Percentiles rank a stretch among this genome's conserved stretches.
Conservation (phyloP, 2,113 vertebrate genomes). For the Aspiorhynchus laticeps region DNA sequence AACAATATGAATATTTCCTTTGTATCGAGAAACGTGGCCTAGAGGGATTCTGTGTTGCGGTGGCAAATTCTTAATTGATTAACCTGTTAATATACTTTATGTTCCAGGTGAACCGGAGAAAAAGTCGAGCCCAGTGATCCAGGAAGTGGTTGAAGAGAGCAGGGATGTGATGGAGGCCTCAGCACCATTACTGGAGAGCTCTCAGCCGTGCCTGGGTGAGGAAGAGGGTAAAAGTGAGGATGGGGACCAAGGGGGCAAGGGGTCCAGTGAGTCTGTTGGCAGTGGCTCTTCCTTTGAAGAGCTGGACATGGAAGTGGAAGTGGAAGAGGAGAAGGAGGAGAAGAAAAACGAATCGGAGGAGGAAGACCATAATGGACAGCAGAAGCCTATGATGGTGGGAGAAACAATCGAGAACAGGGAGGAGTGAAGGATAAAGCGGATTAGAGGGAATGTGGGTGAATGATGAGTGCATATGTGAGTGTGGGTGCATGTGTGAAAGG, state of each 20-base stretch:
- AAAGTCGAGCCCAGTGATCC: constrained; percentile 77
- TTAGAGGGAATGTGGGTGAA: constrained; percentile 17
- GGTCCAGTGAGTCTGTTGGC: constrained; percentile 86
- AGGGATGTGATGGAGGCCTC: constrained; percentile 82
- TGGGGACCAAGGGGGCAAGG: constrained; percentile 73
- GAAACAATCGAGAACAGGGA: constrained; percentile 19
- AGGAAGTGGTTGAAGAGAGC: constrained; percentile 83
- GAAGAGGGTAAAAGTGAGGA: constrained; percentile 63
- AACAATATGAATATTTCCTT: neutral
- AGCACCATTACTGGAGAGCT: constrained; percentile 76
- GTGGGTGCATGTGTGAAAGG: constrained; percentile 19
- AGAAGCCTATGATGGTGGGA: neutral
- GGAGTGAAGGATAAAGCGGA: constrained; percentile 37
- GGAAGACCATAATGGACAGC: constrained; percentile 40
- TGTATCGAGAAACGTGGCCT: neutral
- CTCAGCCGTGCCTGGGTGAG: constrained; percentile 69
- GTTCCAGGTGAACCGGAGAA: constrained; percentile 75
- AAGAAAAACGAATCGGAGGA: constrained; percentile 46
- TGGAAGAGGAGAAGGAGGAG: constrained; percentile 55
- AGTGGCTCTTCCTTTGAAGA: constrained; percentile 97
- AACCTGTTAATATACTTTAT: constrained; percentile 5
- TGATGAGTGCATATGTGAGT: constrained; percentile 16
- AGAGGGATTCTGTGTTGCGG: too few relatives aligned
- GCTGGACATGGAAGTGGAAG: constrained; percentile 91
- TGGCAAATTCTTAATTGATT: neutral